Conservation (phyloP, 1,140 invertebrate genomes). For the Heliothis subflexa region DNA sequence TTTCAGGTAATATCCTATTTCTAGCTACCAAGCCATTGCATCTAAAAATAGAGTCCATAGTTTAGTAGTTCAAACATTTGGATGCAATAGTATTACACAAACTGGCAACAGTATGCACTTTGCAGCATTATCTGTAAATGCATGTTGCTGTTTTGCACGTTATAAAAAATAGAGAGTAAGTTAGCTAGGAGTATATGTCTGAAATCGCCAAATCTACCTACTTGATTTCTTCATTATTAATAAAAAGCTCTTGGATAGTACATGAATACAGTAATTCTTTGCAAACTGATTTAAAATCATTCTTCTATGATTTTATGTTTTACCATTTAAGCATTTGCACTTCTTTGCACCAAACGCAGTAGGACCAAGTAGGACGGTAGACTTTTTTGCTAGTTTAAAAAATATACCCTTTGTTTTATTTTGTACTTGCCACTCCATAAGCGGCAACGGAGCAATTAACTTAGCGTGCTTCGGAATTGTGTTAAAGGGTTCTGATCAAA, state of each 20-base stretch:
- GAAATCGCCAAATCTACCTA: no score
- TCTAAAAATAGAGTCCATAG: no score
- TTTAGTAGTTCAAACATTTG: neutral
- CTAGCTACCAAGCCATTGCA: no score
- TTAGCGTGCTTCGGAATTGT: conserved; percentile 9
- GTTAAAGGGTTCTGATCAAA: neutral
- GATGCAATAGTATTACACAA: neutral
- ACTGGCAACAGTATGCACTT: neutral
- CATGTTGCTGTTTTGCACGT: neutral
- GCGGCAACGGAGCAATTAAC: conserved; percentile 7
- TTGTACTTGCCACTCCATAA: conserved; percentile 38
- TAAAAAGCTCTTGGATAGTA: no score
- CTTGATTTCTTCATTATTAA: no score
- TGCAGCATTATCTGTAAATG: neutral
- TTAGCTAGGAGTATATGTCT: no score
- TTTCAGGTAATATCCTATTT: no score
- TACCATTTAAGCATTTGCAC: conserved; percentile 7
- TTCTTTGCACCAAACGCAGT: conserved; percentile 39
- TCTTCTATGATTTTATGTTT: no score
- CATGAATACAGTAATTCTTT: no score
- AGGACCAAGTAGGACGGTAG: conserved; percentile 21
- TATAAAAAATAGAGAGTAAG: neutral
- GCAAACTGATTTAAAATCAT: no score
- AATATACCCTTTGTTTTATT: conserved; percentile 23
- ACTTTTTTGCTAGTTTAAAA: conserved; percentile 41